phyloP scores from a whole-genome alignment of 2,113 vertebrate species.

The Cervus canadensis region DNA sequence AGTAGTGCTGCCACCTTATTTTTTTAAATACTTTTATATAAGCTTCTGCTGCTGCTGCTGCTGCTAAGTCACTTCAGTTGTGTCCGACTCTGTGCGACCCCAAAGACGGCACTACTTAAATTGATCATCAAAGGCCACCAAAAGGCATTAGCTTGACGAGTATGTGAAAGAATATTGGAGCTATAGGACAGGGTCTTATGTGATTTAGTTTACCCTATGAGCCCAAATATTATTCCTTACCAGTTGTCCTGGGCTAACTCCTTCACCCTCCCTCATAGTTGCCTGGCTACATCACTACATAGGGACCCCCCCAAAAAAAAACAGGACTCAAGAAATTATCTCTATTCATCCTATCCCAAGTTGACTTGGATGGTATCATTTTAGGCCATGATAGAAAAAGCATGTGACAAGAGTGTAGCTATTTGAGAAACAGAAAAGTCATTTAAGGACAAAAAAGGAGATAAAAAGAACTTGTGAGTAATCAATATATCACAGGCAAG shows the following conservation, averaged over 20 bases:
- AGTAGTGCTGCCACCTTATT: not conserved
- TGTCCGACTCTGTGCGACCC: too few species aligned
- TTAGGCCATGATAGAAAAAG: slow-evolving; percentile 3
- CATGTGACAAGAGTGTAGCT: not conserved
- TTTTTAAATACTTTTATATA: not conserved
- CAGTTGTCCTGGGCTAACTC: not conserved
- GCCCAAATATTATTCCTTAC: not conserved
- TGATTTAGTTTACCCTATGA: not conserved
- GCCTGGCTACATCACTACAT: not conserved
- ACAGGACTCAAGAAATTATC: not conserved
- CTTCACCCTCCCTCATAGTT: not conserved
- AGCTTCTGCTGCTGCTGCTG: not conserved
- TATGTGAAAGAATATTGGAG: not conserved
- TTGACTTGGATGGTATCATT: not conserved
- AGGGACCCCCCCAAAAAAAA: not conserved
- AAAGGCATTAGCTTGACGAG: not conserved
- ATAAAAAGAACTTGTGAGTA: not conserved
- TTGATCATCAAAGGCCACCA: not conserved
- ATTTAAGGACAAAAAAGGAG: slow-evolving; percentile 47
- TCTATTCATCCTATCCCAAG: not conserved
- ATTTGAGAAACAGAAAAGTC: slow-evolving; percentile 15
- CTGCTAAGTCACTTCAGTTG: too few species aligned
- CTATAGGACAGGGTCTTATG: not conserved
- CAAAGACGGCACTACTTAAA: not conserved
- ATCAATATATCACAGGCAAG: slow-evolving; percentile 13